Percentiles rank a stretch among this genome's conserved stretches.
phyloP scores from a whole-genome alignment of 2,888 invertebrate genomes.

The Melipona beecheii region DNA sequence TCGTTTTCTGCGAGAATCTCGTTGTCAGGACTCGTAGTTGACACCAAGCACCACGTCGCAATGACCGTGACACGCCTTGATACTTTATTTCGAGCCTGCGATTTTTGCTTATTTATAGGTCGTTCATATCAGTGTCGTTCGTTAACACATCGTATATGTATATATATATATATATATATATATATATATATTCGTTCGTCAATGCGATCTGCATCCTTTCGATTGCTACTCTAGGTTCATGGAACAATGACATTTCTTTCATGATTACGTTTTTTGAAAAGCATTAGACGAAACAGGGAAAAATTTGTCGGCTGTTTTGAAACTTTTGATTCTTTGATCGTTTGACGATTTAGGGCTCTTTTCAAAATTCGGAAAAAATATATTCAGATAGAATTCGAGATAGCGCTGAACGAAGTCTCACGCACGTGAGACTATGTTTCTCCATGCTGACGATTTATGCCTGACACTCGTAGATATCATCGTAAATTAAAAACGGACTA shows the following conservation, averaged over 20 bases:
- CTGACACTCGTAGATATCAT: not conserved
- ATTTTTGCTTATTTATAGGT: conserved; percentile 33
- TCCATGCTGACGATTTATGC: not conserved
- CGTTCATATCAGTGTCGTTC: conserved; percentile 10
- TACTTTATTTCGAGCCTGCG: conserved; percentile 22
- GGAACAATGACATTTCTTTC: no score
- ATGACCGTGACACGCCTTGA: conserved; percentile 17
- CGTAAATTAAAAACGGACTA: not conserved
- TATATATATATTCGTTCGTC: not conserved
- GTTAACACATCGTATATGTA: not conserved
- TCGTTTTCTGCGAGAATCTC: conserved; percentile 11
- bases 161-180: no score
- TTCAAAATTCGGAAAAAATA: no score
- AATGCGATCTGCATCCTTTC: not conserved
- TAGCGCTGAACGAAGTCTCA: no score
- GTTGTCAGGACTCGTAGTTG: not conserved
- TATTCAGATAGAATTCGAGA: no score
- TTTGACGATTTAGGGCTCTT: no score
- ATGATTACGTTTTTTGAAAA: no score
- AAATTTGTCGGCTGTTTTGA: no score
- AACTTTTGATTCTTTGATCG: no score
- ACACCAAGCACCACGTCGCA: not conserved
- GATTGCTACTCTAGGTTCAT: no score
- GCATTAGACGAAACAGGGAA: no score
- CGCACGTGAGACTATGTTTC: no score